Evolutionary conservation across 2,888 invertebrate genomes (phyloP), one percentile per base, ranked within the genome.

Genomic region (Meta bourneti): DNA sequence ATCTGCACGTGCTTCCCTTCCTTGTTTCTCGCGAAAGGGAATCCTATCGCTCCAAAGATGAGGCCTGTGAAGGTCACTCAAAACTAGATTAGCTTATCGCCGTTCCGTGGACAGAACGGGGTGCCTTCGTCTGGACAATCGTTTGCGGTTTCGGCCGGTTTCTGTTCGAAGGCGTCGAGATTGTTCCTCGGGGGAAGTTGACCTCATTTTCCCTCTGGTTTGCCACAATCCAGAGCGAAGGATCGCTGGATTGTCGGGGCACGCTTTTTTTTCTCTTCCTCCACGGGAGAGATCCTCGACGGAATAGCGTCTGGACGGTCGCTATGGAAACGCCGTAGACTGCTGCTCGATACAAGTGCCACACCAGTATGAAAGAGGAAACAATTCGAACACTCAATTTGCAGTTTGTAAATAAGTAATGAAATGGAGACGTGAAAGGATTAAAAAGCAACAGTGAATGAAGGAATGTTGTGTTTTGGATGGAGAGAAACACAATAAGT

Each of bases 161-260:
- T 34, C 34, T 34, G 34, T 34, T 34, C 34, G 34, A 34, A 34
- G 16, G 51, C 77, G 16, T 77, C 13, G 79, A 79, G 61, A 71
- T 54, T 52, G 20, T 72, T 72, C 74, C 20, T 83, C 54, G 51
- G 74, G 54, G 72, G 13, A 52, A 74, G 74, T 71, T 83, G 83
- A 83, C 83, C 74, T 83, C 83, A 13, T 82, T 83, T 74, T 54
- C 48, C 48, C 13, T 71, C 71, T 70, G 77, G 77, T 77, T 77
- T 77, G 79, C 61, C 61, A 61, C 61, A 61, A 61, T 61, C 61
- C 61, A 16, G 61, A 61, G 61, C 61, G 61, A 79, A 20, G 34
- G 34, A 61, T 20, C 51, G n/a, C 51, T 78, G 78, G 52, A 78
- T 51, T 52, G 52, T 16, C 79, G 79, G 19, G 78, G 78, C n/a